A percentile compares a stretch with the other conserved stretches of the same genome.
These are phyloP conservation scores for Caenorhabditis sp. DNA, from an alignment of 2,888 invertebrate species.

Conservation along the genomic window DNA sequence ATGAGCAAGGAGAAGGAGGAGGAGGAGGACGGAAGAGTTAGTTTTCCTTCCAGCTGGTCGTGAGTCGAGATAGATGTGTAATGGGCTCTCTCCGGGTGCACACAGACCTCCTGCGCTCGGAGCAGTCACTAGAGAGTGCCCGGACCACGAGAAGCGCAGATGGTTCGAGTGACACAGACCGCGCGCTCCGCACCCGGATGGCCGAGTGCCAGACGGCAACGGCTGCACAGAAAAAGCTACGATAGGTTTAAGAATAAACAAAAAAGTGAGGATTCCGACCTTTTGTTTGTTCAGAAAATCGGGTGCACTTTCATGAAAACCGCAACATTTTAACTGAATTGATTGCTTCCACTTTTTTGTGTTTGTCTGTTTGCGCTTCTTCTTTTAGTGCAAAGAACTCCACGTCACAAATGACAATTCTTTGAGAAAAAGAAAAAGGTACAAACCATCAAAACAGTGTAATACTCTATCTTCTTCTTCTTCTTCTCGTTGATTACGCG, in stretches of 20 bases:
- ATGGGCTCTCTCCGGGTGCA: constrained; percentile 37
- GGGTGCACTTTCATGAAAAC: constrained; percentile 53
- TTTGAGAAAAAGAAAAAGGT: background rate
- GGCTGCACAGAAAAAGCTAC: constrained; percentile 1
- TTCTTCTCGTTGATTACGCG: background rate
- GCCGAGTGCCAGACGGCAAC: constrained; percentile 25
- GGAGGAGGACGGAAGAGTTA: constrained; percentile 14
- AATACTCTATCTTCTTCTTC: background rate
- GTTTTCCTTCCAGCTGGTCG: constrained; percentile 48
- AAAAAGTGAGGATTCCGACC: constrained; percentile 21
- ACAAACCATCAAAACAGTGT: background rate
- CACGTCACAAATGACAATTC: background rate
- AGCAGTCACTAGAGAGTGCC: constrained; percentile 22
- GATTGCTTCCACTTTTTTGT: too few species aligned
- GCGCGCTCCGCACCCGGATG: too few species aligned
- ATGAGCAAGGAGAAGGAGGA: constrained; percentile 5
- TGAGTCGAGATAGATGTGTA: constrained; percentile 45
- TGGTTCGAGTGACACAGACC: too few species aligned
- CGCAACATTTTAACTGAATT: constrained; percentile 47
- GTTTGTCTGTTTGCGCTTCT: constrained; percentile 20
- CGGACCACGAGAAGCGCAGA: constrained; percentile 50
- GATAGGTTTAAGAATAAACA: constrained; percentile 37
- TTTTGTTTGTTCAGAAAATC: constrained; percentile 37
- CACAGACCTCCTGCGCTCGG: constrained; percentile 14
- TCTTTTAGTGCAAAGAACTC: constrained; percentile 11